Base-by-base conservation (phyloP, 2,797 vertebrate genomes). In the Zonotrichia albicollis region DNA sequence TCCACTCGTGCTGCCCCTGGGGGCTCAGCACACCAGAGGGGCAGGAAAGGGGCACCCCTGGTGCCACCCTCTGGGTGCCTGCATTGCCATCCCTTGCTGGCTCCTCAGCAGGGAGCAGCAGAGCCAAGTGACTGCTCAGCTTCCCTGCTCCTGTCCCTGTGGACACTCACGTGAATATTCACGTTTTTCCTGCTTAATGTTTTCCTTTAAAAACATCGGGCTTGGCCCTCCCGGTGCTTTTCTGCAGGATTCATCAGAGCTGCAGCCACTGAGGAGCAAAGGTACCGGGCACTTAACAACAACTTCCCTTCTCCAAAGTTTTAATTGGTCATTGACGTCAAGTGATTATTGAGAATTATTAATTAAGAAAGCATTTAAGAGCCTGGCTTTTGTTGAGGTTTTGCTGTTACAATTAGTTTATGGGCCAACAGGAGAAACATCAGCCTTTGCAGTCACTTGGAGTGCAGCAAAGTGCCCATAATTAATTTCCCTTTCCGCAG, bases 401-500 rank as follows among this genome's bases (percentile, higher is more conserved):
- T 95, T 50, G 75, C 90, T 75, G 60, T 95, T 90, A 90, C 93
- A 95, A 96, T 95, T 87, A 95, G 88, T 93, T 96, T 92, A 95
- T 79, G 27, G 1, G 90, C 94, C 93, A 94, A 92, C 71, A 77
- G 94, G 72, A 95, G 92, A 88, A 95, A 84, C 93, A 88, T 76
- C 93, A 78, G 83, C 80, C 81, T 85, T 87, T 70, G 89, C 89
- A 83, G 82, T 90, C 53, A 65, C 93, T 74, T 58, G 55, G 87
- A 89, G 90, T 7, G 78, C 91, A 91, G 92, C 94, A 94, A 93
- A 95, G 70, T 38, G 11, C 93, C 79, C 85, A 18, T 95, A 95
- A 96, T 95, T 96, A 95, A 96, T 95, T 93, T 96, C 94, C 96
- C 80, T 92, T 96, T 96, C 95, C 92, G 71, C 79, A 93, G 75